Base-by-base conservation (phyloP, 2,797 vertebrate genomes). In the Hippopotamyrus pictus region DNA sequence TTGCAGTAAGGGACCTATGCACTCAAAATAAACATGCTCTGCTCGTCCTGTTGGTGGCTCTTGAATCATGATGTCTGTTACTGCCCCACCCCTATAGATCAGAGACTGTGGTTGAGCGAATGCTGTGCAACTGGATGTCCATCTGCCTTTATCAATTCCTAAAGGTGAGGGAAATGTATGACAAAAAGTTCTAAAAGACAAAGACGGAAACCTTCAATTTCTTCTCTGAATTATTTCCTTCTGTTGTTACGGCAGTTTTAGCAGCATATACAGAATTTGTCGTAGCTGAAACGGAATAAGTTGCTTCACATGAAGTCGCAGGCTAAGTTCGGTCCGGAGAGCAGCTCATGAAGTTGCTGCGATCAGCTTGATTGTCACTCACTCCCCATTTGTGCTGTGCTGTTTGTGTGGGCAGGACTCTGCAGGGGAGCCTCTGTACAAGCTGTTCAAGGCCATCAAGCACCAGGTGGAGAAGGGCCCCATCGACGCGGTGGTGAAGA, bases 91-190 rank as follows among this genome's bases (percentile, higher is more conserved):
- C 65, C 91, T 95, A 89, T 91, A 99, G 98, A 93, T 99, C 98
- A 9, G 99, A 99, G 96, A 99, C 98, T 0, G 98, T 99, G 90
- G 98, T 99, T 92, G 98, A 99, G 92, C 96, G 98, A 91, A 99
- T 99, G 98, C 96, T 99, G 91, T 99, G 98, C 92, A 99, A 99
- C 90, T 99, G 98, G 98, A 99, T 99, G 98, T 99, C 98, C 11
- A 99, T 99, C 95, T 99, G 98, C 92, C 96, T 99, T 8, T 99
- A 99, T 94, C 98, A 99, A 94, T 98, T 99, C 92, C 95, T 99
- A 89, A 99, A 98, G 97, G 99, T 99, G 96, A 93, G 33, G n/a
- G 37, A 83, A 51, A 17, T n/a, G 76, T 44, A 44, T 82, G 76
- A 82, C 17, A 7, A 46, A 79, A 46, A 9, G 17, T 44, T 41